Conservation (phyloP, 2,888 invertebrate genomes). For the Rotaria macrura region DNA sequence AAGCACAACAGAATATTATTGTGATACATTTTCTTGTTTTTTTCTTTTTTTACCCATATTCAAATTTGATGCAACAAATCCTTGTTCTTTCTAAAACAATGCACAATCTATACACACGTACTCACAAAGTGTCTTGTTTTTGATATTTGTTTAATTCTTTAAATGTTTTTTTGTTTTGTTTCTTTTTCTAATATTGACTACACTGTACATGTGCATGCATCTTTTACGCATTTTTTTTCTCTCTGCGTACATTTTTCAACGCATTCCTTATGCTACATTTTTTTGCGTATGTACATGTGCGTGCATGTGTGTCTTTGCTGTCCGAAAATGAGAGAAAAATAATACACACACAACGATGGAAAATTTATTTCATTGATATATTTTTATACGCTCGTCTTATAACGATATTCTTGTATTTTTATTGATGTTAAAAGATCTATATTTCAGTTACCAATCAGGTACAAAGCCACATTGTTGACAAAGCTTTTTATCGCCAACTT, state of each 20-base stretch:
- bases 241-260: not conserved
- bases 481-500: slow-evolving; percentile 36
- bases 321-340: not conserved
- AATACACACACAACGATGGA: too few species aligned
- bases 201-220: not conserved
- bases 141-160: not conserved
- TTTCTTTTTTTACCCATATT: not conserved
- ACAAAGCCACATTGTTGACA: slow-evolving; percentile 44
- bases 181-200: not conserved
- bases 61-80: not conserved
- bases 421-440: too few species aligned
- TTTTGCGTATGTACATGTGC: too few species aligned
- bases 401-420: too few species aligned
- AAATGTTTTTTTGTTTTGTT: not conserved
- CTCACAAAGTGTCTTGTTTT: not conserved
- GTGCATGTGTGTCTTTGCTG: too few species aligned
- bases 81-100: not conserved
- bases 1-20: not conserved
- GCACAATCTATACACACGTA: not conserved
- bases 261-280: too few species aligned
- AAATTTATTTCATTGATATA: too few species aligned
- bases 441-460: slow-evolving; percentile 39
- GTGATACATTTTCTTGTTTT: not conserved
- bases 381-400: too few species aligned
- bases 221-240: not conserved